Percentiles rank a stretch among this genome's conserved stretches.
phyloP scores from a whole-genome alignment of 2,888 invertebrate species.

The Alcis repandata region DNA sequence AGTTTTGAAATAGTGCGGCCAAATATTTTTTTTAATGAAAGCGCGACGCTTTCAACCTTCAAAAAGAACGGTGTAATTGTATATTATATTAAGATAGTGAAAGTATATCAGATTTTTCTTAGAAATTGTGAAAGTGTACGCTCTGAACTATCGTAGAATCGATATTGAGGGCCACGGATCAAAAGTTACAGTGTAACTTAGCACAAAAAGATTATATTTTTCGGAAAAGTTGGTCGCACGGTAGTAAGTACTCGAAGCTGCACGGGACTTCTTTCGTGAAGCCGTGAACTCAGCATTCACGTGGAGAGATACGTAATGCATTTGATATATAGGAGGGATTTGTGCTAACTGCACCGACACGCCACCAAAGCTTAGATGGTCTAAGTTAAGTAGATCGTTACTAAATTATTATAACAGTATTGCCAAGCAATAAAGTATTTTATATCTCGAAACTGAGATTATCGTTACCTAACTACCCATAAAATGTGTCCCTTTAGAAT shows the following conservation, averaged over 20 bases:
- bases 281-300: slow-evolving; percentile 21
- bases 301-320: slow-evolving; percentile 30
- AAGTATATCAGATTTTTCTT: background rate
- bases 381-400: slow-evolving; percentile 29
- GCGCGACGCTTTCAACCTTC: no score
- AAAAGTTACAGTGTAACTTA: no score
- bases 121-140: background rate
- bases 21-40: no score
- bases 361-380: slow-evolving; percentile 34
- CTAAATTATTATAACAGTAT: slow-evolving; percentile 48
- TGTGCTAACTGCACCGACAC: slow-evolving; percentile 13
- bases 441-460: slow-evolving; percentile 40
- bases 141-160: no score
- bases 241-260: background rate
- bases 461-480: slow-evolving; percentile 9
- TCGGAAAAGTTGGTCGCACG: background rate
- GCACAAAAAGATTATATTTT: no score
- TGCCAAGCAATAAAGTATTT: slow-evolving; percentile 55
- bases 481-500: slow-evolving; percentile 24
- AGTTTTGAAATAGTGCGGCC: background rate
- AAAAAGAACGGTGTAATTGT: no score
- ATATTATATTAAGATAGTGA: no score
- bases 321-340: slow-evolving; percentile 20
- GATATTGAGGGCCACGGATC: no score
- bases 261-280: slow-evolving; percentile 7